Base-by-base conservation (phyloP, 2,797 vertebrate species). In the Poecilia gillii region DNA sequence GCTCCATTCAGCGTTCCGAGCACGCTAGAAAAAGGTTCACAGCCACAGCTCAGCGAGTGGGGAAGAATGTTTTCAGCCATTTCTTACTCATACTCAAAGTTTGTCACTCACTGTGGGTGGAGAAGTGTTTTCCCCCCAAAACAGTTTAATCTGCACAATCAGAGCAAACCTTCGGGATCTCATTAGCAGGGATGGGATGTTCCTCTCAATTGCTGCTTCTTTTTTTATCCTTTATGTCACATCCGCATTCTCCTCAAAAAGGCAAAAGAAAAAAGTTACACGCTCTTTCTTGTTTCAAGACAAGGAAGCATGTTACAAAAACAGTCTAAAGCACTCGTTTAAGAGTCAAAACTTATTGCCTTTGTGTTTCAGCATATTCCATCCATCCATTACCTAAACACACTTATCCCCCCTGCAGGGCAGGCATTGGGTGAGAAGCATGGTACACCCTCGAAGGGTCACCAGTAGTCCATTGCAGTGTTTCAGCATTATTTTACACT, bases 141-240 rank as follows among this genome's bases (percentile, higher is more conserved):
- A 62, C 55, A 84, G 64, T 85, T 90, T 90, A 90, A 88, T 82
- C 73, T 79, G 68, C 55, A 13, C 84, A 87, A 86, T 89, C 78
- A 85, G 33, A 72, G 72, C 41, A 18, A 86, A 71, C 84, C 84
- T 83, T 85, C 72, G 77, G 86, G 82, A 81, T 84, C 85, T 88
- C 86, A 86, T 88, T 83, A 90, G 68, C 6, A 2, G 46, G 78
- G 78, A 79, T 53, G 55, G 66, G 75, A 75, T 62, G 74, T 73
- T 82, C 78, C 16, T 78, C 77, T 68, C 64, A 41, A 71, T 71
- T 71, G 25, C 75, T 39, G 18, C 75, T 46, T 53, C 23, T 74
- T 45, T 73, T 46, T 75, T 77, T 73, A 72, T 78, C 72, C 64
- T 85, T 85, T 68, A 9, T 31, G 23, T 76, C 36, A 73, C 76